Evolutionary conservation across 2,888 invertebrate genomes (phyloP), one percentile per base, ranked within the genome.

Genomic region (Steinernema hermaphroditum): DNA sequence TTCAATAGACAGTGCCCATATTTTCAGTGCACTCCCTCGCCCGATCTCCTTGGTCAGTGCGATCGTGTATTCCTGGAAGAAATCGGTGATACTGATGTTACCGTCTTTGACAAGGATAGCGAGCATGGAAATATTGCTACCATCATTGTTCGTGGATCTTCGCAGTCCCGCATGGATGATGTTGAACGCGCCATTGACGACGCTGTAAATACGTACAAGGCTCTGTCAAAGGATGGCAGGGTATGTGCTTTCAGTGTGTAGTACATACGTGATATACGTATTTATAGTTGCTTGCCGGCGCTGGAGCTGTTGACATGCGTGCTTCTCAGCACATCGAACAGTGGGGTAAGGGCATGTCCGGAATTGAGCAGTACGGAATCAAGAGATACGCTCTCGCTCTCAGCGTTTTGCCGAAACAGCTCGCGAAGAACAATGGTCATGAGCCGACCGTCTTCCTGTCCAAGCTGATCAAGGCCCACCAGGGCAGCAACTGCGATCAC

Each of bases 101-200:
- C 97, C 2, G 91, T 94, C n/a, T 97, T 99, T 90, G 91, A 92
- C 82, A 91, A 94, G 89, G 92, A 88, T 73, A 92, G 92, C 76
- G 89, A 89, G 74, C 94, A 94, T 83, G 93, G 93, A 2, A 91
- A 92, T 70, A 93, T 99, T 76, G 91, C 96, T 0, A 98, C 98
- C 0, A 91, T 99, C 81, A 92, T 99, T 14, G 90, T 99, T 76
- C 91, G 98, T 78, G 98, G 97, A 0, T 92, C 98, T 0, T 96
- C 97, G 2, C 95, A 96, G 80, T 96, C 96, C 88, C 93, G 93
- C 85, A 94, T 99, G 94, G 98, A 99, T 88, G 98, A 99, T 85
- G 92, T 98, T 84, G 98, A 98, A 89, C 91, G 98, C 76, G 94
- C 97, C 32, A 91, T 99, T 83, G 96, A 99, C 88, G 98, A 99